Evolutionary conservation across 2,797 vertebrate species (phyloP).

Genomic region (Gobionotothen gibberifrons): DNA sequence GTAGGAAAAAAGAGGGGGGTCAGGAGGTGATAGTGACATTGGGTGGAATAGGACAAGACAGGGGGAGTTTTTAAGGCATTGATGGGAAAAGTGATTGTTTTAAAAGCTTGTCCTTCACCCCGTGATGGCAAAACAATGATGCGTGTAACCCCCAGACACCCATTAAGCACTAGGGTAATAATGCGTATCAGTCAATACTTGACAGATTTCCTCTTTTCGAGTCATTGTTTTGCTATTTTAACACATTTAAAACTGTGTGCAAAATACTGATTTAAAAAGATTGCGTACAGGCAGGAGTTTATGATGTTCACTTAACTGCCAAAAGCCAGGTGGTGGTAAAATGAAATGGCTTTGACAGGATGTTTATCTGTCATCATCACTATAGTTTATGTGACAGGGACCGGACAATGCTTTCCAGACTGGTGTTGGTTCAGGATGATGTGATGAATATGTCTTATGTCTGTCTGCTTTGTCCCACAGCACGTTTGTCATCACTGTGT

Average conservation of each 20-base stretch:
- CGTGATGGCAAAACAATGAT: constrained; percentile 56
- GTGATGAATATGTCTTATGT: constrained; percentile 59
- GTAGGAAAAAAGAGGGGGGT: constrained; percentile 60
- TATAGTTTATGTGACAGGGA: constrained; percentile 15
- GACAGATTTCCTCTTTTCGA: constrained; percentile 21
- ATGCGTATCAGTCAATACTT: constrained; percentile 38
- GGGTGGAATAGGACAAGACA: constrained; percentile 62
- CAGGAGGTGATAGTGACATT: constrained; percentile 69
- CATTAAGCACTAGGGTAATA: constrained; percentile 51
- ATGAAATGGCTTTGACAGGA: neutral
- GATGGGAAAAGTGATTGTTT: constrained; percentile 81
- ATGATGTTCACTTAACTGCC: neutral
- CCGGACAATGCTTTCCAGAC: constrained; percentile 18
- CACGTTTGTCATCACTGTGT: constrained; percentile 11
- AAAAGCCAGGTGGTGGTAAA: constrained; percentile 8
- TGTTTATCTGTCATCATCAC: constrained; percentile 35
- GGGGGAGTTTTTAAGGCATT: constrained; percentile 56
- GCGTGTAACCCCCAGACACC: constrained; percentile 53
- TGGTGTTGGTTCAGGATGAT: constrained; percentile 22
- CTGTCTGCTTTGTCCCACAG: constrained; percentile 21
- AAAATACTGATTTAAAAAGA: neutral
- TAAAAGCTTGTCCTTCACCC: constrained; percentile 78
- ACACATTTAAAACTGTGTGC: neutral
- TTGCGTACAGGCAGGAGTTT: neutral
- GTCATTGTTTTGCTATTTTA: neutral